These are phyloP conservation scores for Leptopilina clavipes DNA, from an alignment of 1,140 invertebrate species.

Conservation along the genomic window DNA sequence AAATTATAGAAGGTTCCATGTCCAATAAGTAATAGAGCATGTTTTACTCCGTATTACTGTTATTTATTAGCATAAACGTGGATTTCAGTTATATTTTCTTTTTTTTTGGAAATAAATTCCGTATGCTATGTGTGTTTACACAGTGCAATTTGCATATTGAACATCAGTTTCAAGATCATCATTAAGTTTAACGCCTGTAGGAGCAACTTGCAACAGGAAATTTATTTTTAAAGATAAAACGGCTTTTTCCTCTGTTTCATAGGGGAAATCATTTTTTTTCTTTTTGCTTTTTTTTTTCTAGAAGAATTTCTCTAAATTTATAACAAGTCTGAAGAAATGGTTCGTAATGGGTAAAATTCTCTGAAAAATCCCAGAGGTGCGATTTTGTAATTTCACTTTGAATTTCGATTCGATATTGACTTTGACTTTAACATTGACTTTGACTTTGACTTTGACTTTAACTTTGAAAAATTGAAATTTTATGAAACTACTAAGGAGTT, in stretches of 20 bases:
- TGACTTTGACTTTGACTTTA: too few species aligned
- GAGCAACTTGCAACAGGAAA: not conserved
- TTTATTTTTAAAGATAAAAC: not conserved
- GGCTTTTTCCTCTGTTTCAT: not conserved
- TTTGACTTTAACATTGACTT: too few species aligned
- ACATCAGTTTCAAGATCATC: conserved; percentile 8
- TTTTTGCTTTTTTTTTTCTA: not conserved
- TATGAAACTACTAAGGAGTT: too few species aligned
- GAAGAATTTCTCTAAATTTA: too few species aligned
- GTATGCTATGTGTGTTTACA: not conserved
- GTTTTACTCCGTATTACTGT: not conserved
- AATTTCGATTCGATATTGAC: too few species aligned
- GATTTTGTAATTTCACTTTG: too few species aligned
- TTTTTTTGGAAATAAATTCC: not conserved
- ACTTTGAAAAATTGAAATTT: too few species aligned
- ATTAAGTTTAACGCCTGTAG: conserved; percentile 17
- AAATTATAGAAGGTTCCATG: conserved; percentile 10
- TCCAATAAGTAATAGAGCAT: conserved; percentile 4
- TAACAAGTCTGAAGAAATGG: too few species aligned
- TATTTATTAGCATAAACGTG: conserved; percentile 13
- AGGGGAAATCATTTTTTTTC: not conserved
- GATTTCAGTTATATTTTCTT: not conserved
- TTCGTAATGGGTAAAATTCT: too few species aligned
- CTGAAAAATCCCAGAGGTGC: too few species aligned
- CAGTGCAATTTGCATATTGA: conserved; percentile 18